Base-by-base conservation (phyloP, 2,888 invertebrate species). In the Nipponacmea schrenckii region DNA sequence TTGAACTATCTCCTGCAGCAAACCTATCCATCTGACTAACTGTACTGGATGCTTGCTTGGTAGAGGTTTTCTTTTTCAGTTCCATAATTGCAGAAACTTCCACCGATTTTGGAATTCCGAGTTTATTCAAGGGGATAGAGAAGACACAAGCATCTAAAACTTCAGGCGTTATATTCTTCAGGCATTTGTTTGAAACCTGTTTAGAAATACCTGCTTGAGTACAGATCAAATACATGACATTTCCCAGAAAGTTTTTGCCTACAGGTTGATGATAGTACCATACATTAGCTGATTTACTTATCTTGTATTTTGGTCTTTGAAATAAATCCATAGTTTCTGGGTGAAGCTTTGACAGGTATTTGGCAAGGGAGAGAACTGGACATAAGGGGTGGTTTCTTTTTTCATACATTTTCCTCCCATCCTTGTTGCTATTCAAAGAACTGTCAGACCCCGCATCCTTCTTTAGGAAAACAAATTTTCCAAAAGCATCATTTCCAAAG, bases 301-400 rank as follows among this genome's bases (percentile, higher is more conserved):
- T 62, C 20, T 46, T 46, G 5, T 56, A 56, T 66, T 64, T 24
- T 39, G 70, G 70, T 2, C 70, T 48, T 62, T 70, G 70, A 27
- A 70, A 70, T 1, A 70, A 45, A 27, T 66, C 65, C n/a, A 31
- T 27, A n/a, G 50, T 62, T 45, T 39, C 44, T 15, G 64, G 64
- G 45, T 70, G 44, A 39, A 70, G 46, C 45, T 62, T 70, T n/a
- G 45, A 64, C 17, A 70, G 44, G 12, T 64, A 64, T 39, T 66
- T 70, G 62, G 65, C 66, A 17, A 70, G 48, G 12, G 70, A 70
- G 27, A 62, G 24, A 48, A 70, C 62, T 24, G 70, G 70, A 31
- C 70, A 70, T 44, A 65, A 27, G 15, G 46, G 31, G 44, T 70
- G 62, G 17, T 56, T 56, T 26, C 14, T 50, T 44, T 70, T 70